Evolutionary conservation across 1,140 invertebrate species (phyloP), one percentile per base, ranked within the genome.

Genomic region (Gryllus bimaculatus): DNA sequence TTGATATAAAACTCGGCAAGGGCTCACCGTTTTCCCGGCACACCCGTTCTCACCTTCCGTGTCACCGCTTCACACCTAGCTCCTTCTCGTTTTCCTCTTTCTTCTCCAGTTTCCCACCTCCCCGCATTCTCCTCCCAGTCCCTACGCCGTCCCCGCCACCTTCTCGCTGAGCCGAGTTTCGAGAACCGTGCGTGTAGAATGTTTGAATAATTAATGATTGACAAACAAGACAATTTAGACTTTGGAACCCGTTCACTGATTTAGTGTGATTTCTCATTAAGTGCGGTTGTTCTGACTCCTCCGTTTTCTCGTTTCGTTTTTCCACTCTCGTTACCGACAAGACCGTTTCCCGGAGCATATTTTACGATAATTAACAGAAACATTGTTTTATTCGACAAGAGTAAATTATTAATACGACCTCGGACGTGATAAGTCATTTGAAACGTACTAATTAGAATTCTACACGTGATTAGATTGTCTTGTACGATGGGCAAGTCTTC

Each of bases 121-220:
- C 18, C 54, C 7, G 10, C 54, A 2, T 66, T 18, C 54, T 66
- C 18, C 54, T 18, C 54, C 10, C 54, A 66, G 54, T 18, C 0
- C 54, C 54, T 18, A 7, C 54, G 2, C 54, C 54, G 10, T 10
- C 54, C 10, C 54, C 54, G 18, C 7, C 10, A 10, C 54, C 54
- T 1, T 66, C 54, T 66, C 54, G 54, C 54, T 39, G 26, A 39
- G 7, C 18, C 54, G 54, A 10, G 54, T 10, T 66, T 66, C 54
- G 2, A 18, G 18, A 66, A 66, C 54, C 10, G 18, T 66, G 10
- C 10, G 10, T 66, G 54, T 66, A 66, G 54, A 66, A 66, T 66
- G 54, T 66, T 66, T 66, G 54, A 66, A 66, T 66, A 66, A 66
- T 66, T 66, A 66, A 66, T 66, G 54, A 66, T 66, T 66, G 54